phyloP scores from a whole-genome alignment of 2,888 invertebrate species.

The Mythimna lalbum region DNA sequence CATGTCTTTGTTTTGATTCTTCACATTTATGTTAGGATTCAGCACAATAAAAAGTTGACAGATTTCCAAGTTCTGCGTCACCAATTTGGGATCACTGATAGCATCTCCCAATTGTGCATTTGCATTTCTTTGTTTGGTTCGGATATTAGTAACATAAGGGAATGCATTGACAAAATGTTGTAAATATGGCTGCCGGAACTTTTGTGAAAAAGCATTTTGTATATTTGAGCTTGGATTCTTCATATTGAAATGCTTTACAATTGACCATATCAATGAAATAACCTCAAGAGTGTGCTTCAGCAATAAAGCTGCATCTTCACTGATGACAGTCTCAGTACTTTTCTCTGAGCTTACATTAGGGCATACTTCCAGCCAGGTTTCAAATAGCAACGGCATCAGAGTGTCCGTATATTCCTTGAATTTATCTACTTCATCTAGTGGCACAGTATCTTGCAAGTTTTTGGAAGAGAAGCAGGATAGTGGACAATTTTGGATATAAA shows the following conservation, averaged over 20 bases:
- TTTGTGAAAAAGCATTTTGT: conserved; percentile 87
- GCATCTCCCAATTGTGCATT: conserved; percentile 72
- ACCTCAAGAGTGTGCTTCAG: conserved; percentile 92
- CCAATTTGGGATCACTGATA: conserved; percentile 82
- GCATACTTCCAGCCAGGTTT: conserved; percentile 96
- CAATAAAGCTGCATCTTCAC: conserved; percentile 92
- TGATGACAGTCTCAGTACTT: conserved; percentile 88
- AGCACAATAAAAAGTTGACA: conserved; percentile 87
- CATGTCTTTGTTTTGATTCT: conserved; percentile 80
- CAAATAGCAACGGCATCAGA: conserved; percentile 94
- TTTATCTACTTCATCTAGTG: conserved; percentile 84
- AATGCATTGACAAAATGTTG: conserved; percentile 90
- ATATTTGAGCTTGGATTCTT: conserved; percentile 82
- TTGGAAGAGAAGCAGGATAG: conserved; percentile 85
- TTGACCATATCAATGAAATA: conserved; percentile 91
- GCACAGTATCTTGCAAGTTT: conserved; percentile 74
- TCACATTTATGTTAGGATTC: conserved; percentile 81
- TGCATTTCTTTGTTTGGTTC: conserved; percentile 75
- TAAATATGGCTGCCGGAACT: conserved; percentile 89
- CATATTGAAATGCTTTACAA: conserved; percentile 77
- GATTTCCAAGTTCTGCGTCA: conserved; percentile 80
- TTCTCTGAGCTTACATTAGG: conserved; percentile 85
- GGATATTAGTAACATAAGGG: conserved; percentile 89
- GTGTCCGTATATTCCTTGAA: conserved; percentile 92
- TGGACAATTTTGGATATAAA: conserved; percentile 78